phyloP scores from a whole-genome alignment of 2,888 invertebrate genomes.

The Germaria angustata region DNA sequence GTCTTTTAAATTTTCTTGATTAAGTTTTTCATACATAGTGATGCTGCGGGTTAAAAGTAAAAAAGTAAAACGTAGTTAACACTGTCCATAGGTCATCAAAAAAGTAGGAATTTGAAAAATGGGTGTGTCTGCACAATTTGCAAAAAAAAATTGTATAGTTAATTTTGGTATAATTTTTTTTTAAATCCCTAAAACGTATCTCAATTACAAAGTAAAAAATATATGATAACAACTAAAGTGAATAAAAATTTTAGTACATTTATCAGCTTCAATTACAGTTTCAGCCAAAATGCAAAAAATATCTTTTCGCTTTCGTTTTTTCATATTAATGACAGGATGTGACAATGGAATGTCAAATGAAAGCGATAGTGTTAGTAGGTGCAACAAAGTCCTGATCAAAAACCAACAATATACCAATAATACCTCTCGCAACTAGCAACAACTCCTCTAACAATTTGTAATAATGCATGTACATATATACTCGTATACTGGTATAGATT shows the following conservation, averaged over 20 bases:
- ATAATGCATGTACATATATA: background rate
- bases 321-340: slow-evolving; percentile 23
- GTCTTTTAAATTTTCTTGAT: too few relatives aligned
- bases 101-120: slow-evolving; percentile 5
- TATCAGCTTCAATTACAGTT: slow-evolving; percentile 24
- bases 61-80: background rate
- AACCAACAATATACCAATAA: slow-evolving; percentile 10
- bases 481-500: background rate
- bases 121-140: slow-evolving; percentile 57
- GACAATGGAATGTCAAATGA: slow-evolving; percentile 53
- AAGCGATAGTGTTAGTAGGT: slow-evolving; percentile 58
- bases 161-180: background rate
- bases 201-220: background rate
- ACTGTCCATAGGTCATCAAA: background rate
- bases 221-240: slow-evolving; percentile 10
- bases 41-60: too few relatives aligned
- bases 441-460: slow-evolving; percentile 4
- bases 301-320: background rate
- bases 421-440: background rate
- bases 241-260: slow-evolving; percentile 5
- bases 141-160: slow-evolving; percentile 9
- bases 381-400: slow-evolving; percentile 3
- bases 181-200: background rate
- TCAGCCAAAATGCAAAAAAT: slow-evolving; percentile 3
- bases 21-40: too few relatives aligned